Percentiles rank a stretch among this genome's conserved stretches.
These are phyloP conservation scores for Sphecodes monilicornis DNA, from an alignment of 2,888 invertebrate species.

Conservation along the genomic window DNA sequence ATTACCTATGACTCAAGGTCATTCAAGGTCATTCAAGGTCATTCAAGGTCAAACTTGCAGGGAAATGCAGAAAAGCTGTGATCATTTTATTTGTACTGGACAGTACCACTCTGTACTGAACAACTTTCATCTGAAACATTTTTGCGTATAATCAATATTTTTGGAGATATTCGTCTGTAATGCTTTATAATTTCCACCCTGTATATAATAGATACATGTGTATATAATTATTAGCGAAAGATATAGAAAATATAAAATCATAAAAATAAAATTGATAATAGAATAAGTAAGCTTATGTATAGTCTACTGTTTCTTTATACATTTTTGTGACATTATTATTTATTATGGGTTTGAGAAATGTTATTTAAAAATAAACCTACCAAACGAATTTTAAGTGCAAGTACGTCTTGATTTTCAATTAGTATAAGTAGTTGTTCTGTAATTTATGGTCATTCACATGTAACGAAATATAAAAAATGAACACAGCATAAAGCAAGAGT, in stretches of 20 bases:
- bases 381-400: constrained; percentile 31
- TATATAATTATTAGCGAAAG: background rate
- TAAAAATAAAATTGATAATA: constrained; percentile 12
- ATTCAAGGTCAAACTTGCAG: no score
- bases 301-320: background rate
- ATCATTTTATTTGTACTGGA: no score
- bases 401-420: constrained; percentile 46
- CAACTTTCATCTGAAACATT: no score
- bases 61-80: no score
- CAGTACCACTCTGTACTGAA: no score
- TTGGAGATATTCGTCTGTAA: no score
- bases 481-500: constrained; percentile 28
- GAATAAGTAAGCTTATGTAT: background rate
- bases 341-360: background rate
- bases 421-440: constrained; percentile 42
- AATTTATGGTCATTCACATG: constrained; percentile 32
- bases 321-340: background rate
- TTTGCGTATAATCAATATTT: no score
- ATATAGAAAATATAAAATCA: constrained; percentile 1
- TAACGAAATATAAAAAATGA: constrained; percentile 51
- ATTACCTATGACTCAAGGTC: no score
- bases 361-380: constrained; percentile 39
- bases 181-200: no score
- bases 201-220: background rate
- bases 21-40: no score